Base-by-base conservation (phyloP, 2,113 vertebrate genomes). In the Phainopepla nitens region DNA sequence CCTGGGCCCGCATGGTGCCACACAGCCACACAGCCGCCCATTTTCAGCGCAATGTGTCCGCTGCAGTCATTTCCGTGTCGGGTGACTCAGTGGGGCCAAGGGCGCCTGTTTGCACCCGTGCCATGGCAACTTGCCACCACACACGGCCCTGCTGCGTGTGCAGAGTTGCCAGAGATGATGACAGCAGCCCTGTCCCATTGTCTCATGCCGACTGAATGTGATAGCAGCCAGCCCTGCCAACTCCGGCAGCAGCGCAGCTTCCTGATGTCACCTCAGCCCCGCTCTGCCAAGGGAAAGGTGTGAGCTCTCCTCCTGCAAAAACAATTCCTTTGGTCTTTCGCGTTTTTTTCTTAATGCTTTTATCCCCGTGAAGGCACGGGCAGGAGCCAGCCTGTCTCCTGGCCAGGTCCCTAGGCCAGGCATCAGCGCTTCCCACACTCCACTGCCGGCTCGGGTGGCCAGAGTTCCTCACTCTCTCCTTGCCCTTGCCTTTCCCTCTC, bases 1-100 rank as follows among this genome's bases (percentile, higher is more conserved):
- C 19, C 77, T 0, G 0, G n/a, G 19, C 66, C 22, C 1, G 0
- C 0, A 0, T 31, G 44, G 60, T 24, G 29, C n/a, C 5, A 12
- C 28, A 5, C 42, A 47, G 89, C n/a, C 8, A 1, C 2, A 0
- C 27, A 51, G 51, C 29, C 1, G 0, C 21, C 4, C 4, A 1
- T 39, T 71, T 45, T 49, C 0, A 0, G 49, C 0, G 0, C 2
- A 0, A 2, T 58, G 41, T 69, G 75, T 86, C 94, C 90, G 29
- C 72, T 11, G 39, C 14, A 33, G 64, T 50, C 50, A 44, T 33
- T 95, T 85, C 94, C 36, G 0, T 9, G 13, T 13, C 0, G 12
- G 50, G 41, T 97, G 96, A 95, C 87, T 97, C 95, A 96, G 45
- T 4, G 4, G 47, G 57, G 53, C 70, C 2, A 4, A 85, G 60